Conservation (phyloP, 2,888 invertebrate species). For the Polyommatus iphigenia region DNA sequence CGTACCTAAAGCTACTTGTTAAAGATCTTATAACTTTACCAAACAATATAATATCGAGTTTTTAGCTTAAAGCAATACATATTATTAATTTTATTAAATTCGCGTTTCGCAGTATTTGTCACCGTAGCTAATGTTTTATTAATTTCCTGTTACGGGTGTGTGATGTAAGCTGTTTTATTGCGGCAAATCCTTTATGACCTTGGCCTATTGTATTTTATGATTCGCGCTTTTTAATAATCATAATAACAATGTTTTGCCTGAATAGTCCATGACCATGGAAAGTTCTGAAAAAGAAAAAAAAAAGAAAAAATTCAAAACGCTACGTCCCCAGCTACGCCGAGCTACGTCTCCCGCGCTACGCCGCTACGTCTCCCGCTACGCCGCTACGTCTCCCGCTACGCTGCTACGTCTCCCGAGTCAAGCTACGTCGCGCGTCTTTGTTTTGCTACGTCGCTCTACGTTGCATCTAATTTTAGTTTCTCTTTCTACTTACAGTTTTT, state of each 20-base stretch:
- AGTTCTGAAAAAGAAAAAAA: neutral
- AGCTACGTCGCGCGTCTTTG: neutral
- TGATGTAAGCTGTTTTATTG: constrained; percentile 18
- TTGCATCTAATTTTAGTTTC: neutral
- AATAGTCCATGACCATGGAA: neutral
- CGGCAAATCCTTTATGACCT: constrained; percentile 7
- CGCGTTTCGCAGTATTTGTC: neutral
- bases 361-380: too few species aligned
- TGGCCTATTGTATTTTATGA: neutral
- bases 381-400: neutral
- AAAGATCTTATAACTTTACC: too few species aligned
- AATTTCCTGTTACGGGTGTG: constrained; percentile 20
- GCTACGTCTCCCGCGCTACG: too few species aligned
- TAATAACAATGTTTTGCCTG: neutral
- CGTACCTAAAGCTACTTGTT: too few species aligned
- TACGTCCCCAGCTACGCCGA: too few species aligned
- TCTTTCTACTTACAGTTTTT: neutral
- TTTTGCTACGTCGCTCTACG: neutral
- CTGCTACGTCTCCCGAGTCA: neutral
- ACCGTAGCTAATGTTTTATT: neutral
- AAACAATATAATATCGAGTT: too few species aligned
- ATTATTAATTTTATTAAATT: neutral
- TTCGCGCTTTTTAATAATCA: neutral
- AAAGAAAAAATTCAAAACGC: too few species aligned
- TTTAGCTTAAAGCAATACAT: too few species aligned